Base-by-base conservation (phyloP, 2,113 vertebrate species). In the Crocuta crocuta region DNA sequence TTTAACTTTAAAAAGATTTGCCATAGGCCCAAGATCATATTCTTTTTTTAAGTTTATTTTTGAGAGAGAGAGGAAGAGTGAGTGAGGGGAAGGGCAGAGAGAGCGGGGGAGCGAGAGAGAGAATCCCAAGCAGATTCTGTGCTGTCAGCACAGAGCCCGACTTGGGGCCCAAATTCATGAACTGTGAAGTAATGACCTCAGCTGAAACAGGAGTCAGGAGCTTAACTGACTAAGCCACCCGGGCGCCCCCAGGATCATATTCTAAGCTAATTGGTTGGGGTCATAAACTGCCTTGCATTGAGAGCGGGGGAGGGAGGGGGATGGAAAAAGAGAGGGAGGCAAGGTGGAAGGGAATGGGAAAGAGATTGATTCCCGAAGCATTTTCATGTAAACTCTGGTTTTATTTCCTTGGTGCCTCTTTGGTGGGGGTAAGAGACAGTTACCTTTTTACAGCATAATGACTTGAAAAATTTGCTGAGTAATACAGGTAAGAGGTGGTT, bases 241-340 rank as follows among this genome's bases (percentile, higher is more conserved):
- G 58, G 58, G 58, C 8, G 58, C 58, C 21, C 35, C 43, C 19
- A 89, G 82, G n/a, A 68, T 95, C 58, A 43, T 84, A 53, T 55
- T 89, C 39, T 74, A 90, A 90, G 19, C 13, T 92, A 78, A 31
- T 26, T 33, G 48, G 3, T 31, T 90, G 23, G n/a, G 35, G 5
- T 81, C n/a, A 70, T 68, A 68, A 95, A 78, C n/a, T 82, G 78
- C 74, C 78, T 93, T 95, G 71, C 31, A 73, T 89, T 97, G 91
- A 83, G 35, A 81, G 21, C 48, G 21, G 21, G 39, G 7, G 83
- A 78, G 10, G 5, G 17, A 10, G n/a, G 9, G 17, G 10, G 21
- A 12, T 21, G 55, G 19, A 58, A 58, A 58, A 19, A 58, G 66
- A 33, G 28, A 55, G 19, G 55, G 55, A 58, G 19, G 17, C 15